Evolutionary conservation across 2,888 invertebrate species (phyloP).

Genomic region (Thyatira batis): DNA sequence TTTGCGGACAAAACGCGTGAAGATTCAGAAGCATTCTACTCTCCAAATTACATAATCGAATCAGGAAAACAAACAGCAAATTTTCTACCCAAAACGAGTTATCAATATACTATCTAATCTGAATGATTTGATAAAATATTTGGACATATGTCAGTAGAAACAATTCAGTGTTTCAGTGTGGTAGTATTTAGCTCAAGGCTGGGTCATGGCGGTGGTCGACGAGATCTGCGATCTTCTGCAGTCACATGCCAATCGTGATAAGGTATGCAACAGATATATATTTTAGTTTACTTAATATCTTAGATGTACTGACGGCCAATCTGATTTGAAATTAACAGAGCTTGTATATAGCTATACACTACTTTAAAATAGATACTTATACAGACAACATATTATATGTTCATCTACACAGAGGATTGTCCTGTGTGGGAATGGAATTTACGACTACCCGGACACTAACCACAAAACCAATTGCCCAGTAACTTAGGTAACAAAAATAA

Average conservation of each 20-base stretch:
- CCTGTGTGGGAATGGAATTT: too few relatives aligned
- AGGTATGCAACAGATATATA: slow-evolving; percentile 71
- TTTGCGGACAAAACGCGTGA: not conserved
- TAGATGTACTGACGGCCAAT: not conserved
- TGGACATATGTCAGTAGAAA: slow-evolving; percentile 4
- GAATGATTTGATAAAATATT: not conserved
- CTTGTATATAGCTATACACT: too few relatives aligned
- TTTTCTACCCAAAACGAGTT: not conserved
- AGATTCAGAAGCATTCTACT: not conserved
- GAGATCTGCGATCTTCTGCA: slow-evolving; percentile 86
- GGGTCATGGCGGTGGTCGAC: slow-evolving; percentile 53
- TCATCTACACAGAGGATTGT: too few relatives aligned
- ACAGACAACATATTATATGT: too few relatives aligned
- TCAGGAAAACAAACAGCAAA: not conserved
- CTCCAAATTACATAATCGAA: not conserved
- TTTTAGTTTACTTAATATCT: not conserved
- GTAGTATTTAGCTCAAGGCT: slow-evolving; percentile 10
- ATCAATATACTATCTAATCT: not conserved
- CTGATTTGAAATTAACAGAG: not conserved
- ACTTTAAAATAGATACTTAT: too few relatives aligned
- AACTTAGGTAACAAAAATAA: too few relatives aligned
- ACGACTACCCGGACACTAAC: too few relatives aligned
- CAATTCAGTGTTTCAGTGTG: slow-evolving; percentile 13
- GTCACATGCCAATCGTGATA: slow-evolving; percentile 90
- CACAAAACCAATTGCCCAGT: too few relatives aligned